phyloP scores from a whole-genome alignment of 2,797 vertebrate genomes.

The Poecilia picta region DNA sequence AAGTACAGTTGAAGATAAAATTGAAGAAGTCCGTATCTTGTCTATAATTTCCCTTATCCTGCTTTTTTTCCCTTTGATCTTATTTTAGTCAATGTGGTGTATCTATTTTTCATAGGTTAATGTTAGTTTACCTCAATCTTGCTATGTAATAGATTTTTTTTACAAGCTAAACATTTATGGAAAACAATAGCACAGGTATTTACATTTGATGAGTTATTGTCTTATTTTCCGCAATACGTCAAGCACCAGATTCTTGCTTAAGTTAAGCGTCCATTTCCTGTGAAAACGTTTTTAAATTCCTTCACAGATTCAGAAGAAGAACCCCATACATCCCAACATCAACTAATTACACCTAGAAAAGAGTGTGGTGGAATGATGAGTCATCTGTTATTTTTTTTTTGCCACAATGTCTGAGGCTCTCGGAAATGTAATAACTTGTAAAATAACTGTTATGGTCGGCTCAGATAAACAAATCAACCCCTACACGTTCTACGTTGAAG shows the following conservation, averaged over 20 bases:
- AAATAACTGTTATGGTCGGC: background rate
- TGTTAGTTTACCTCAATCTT: background rate
- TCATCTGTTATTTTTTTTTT: background rate
- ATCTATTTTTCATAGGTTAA: background rate
- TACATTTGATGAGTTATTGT: background rate
- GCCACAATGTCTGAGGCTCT: background rate
- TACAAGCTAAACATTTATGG: background rate
- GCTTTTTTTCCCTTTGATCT: background rate
- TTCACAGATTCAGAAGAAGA: background rate
- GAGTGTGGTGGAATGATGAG: background rate
- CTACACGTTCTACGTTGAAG: background rate
- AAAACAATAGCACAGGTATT: background rate
- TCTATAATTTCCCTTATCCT: background rate
- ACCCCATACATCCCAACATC: background rate
- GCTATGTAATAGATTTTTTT: background rate
- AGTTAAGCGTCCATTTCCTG: background rate
- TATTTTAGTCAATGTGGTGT: background rate
- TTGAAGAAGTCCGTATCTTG: conserved; percentile 19
- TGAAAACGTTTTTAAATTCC: background rate
- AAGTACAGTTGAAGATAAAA: conserved; percentile 21
- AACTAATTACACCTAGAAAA: background rate
- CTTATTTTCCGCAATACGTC: background rate
- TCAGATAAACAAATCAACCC: background rate
- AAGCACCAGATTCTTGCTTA: background rate
- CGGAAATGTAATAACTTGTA: background rate